phyloP scores from a whole-genome alignment of 2,888 invertebrate genomes.

The Pemphredon lugubris region DNA sequence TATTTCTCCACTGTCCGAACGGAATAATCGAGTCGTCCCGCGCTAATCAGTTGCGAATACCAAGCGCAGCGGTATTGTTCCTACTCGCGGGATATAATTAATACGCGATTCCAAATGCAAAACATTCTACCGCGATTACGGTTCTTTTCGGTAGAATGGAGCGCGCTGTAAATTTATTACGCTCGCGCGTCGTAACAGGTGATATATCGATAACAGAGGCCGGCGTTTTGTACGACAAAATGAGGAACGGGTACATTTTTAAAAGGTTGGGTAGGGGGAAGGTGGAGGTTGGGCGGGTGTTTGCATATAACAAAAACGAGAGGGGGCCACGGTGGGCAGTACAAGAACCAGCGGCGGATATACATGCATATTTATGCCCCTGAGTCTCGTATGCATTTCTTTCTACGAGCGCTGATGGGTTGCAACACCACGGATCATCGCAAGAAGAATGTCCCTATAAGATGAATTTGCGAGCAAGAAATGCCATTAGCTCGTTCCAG shows the following conservation, averaged over 20 bases:
- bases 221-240: conserved; percentile 2
- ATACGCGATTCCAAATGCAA: no score
- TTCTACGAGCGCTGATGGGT: conserved; percentile 38
- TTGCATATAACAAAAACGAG: conserved; percentile 38
- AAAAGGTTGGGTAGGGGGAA: no score
- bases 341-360: conserved; percentile 44
- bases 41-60: no score
- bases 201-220: conserved; percentile 44
- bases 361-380: conserved; percentile 59
- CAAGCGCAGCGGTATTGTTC: no score
- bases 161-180: conserved; percentile 25
- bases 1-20: no score
- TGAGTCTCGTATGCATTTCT: conserved; percentile 23
- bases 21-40: no score
- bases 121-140: background rate
- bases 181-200: conserved; percentile 33
- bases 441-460: conserved; percentile 40
- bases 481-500: conserved; percentile 50
- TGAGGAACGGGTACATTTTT: conserved; percentile 24
- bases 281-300: no score
- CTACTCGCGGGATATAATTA: no score
- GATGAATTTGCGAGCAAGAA: conserved; percentile 55
- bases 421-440: conserved; percentile 45
- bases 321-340: background rate
- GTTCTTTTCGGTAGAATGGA: conserved; percentile 14